Conservation (phyloP, 2,797 vertebrate species). For the Molossus alvarezi region DNA sequence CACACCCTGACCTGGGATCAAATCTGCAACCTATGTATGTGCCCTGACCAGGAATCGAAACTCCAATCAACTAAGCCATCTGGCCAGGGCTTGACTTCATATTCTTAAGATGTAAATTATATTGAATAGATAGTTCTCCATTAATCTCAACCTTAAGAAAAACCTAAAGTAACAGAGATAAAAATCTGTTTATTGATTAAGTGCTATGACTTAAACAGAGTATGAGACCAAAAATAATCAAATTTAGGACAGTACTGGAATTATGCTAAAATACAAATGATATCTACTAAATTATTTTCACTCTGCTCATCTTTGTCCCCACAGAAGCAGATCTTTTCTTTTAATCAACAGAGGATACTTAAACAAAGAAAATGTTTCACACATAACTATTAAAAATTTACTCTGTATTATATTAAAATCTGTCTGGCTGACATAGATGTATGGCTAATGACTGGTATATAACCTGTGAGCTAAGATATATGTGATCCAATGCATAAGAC, state of each 20-base stretch:
- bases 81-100: not conserved
- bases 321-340: not conserved
- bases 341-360: not conserved
- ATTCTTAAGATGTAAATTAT: not conserved
- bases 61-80: no score
- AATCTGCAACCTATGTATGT: no score
- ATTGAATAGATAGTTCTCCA: not conserved
- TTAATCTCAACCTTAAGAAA: constrained; percentile 38
- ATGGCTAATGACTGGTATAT: not conserved
- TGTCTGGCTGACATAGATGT: not conserved
- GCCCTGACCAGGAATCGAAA: no score
- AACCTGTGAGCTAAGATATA: not conserved
- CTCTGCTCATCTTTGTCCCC: not conserved
- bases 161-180: constrained; percentile 7
- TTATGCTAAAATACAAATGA: not conserved
- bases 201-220: not conserved
- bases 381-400: not conserved
- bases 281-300: not conserved
- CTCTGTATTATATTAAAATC: not conserved
- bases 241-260: not conserved
- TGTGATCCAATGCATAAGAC: not conserved
- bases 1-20: no score
- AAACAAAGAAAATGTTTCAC: constrained; percentile 22
- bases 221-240: constrained; percentile 11
- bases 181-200: constrained; percentile 27